A percentile compares a stretch with the other conserved stretches of the same genome.
These are phyloP conservation scores for Belgica antarctica DNA, from an alignment of 2,888 invertebrate species.

Conservation along the genomic window DNA sequence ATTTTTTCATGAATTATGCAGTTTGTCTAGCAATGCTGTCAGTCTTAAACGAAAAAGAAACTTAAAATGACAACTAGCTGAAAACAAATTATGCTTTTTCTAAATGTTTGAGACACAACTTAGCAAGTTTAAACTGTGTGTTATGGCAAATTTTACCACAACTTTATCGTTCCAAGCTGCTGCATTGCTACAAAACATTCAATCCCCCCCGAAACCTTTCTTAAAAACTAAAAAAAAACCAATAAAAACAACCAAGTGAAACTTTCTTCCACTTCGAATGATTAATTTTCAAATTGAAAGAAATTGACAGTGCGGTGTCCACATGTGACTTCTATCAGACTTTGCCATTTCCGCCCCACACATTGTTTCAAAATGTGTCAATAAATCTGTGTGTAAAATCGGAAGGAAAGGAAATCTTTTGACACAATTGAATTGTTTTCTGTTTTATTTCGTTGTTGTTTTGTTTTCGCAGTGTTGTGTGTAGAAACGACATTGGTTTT, in stretches of 20 bases:
- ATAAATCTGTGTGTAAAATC: slow-evolving; percentile 13
- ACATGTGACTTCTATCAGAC: slow-evolving; percentile 21
- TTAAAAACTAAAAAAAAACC: not conserved
- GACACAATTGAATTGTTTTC: slow-evolving; percentile 29
- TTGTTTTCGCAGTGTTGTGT: not conserved
- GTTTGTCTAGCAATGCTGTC: no score
- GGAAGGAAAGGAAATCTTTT: slow-evolving; percentile 6
- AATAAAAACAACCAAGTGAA: not conserved
- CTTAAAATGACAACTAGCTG: no score
- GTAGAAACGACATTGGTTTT: not conserved
- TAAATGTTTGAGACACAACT: no score
- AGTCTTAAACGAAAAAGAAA: no score
- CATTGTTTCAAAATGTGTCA: slow-evolving; percentile 3
- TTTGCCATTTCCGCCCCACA: not conserved
- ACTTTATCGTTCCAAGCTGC: no score
- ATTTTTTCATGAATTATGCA: no score
- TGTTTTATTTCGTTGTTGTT: no score
- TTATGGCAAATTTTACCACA: no score
- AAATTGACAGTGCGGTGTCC: slow-evolving; percentile 20
- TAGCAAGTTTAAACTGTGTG: no score
- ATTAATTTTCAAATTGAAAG: slow-evolving; percentile 29
- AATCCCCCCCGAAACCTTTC: not conserved
- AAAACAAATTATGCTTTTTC: no score
- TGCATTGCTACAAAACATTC: no score
- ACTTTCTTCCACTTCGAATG: slow-evolving; percentile 21